A percentile compares a stretch with the other conserved stretches of the same genome.
Evolutionary conservation across 2,888 invertebrate species (phyloP).

Genomic region (Thera britannica): DNA sequence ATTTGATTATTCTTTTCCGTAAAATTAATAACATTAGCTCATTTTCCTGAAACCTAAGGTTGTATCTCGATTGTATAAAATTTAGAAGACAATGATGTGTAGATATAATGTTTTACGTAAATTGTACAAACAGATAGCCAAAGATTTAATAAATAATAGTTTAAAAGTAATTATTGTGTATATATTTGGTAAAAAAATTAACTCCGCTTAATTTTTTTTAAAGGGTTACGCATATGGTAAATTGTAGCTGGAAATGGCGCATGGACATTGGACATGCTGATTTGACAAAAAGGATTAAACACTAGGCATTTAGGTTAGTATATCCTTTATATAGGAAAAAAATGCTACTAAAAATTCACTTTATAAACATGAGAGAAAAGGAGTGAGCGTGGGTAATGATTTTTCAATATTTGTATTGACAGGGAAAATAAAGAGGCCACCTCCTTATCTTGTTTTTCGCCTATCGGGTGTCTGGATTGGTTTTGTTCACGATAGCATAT

Average conservation of each 20-base stretch:
- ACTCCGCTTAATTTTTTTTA: neutral
- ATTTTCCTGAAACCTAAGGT: conserved; percentile 79
- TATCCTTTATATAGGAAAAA: too few relatives aligned
- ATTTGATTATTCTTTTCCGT: conserved; percentile 35
- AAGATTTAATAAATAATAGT: conserved; percentile 78
- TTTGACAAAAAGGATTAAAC: too few relatives aligned
- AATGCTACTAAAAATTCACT: conserved; percentile 46
- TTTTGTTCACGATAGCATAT: conserved; percentile 39
- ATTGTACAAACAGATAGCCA: conserved; percentile 78
- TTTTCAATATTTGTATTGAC: conserved; percentile 71
- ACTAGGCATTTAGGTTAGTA: too few relatives aligned
- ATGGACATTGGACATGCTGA: too few relatives aligned
- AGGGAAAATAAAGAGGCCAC: conserved; percentile 58
- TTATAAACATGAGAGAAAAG: conserved; percentile 59
- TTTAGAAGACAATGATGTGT: conserved; percentile 74
- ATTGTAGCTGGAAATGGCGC: too few relatives aligned
- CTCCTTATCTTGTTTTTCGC: conserved; percentile 42
- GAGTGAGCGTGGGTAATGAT: conserved; percentile 64
- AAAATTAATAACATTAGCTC: conserved; percentile 53
- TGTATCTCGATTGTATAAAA: conserved; percentile 79
- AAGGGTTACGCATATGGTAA: too few relatives aligned
- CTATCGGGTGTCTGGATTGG: conserved; percentile 48
- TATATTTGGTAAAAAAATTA: too few relatives aligned
- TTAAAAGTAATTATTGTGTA: conserved; percentile 51
- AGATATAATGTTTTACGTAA: conserved; percentile 81